Evolutionary conservation across 2,888 invertebrate species (phyloP), one percentile per base, ranked within the genome.

Genomic region (Chloroclysta siterata): DNA sequence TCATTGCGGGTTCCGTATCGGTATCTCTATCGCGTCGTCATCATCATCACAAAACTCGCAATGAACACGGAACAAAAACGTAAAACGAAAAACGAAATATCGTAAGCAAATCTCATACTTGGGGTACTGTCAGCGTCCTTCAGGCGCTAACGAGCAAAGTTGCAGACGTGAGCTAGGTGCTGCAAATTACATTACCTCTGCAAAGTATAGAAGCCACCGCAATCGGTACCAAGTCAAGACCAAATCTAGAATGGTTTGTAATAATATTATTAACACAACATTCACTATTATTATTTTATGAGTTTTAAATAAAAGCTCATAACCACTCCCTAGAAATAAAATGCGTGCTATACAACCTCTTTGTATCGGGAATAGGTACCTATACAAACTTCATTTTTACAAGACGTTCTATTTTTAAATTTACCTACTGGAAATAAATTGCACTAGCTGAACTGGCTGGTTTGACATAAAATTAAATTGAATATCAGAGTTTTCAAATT

Each of bases 61-160:
- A n/a, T n/a, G n/a, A n/a, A n/a, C n/a, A n/a, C n/a, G n/a, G n/a
- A n/a, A n/a, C n/a, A n/a, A n/a, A n/a, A n/a, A n/a, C n/a, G n/a
- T n/a, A n/a, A n/a, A n/a, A n/a, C n/a, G n/a, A n/a, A n/a, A n/a
- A n/a, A n/a, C n/a, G n/a, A n/a, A n/a, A n/a, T n/a, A n/a, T n/a
- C n/a, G n/a, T n/a, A n/a, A n/a, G n/a, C n/a, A n/a, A n/a, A n/a
- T n/a, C n/a, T n/a, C n/a, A n/a, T n/a, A n/a, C n/a, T n/a, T n/a
- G n/a, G n/a, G n/a, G n/a, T 70, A 54, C 51, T 60, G 61, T 57
- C 56, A 60, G 57, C 65, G 68, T 65, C 65, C 51, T 61, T 65
- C 63, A 57, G 60, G 48, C 60, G 50, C 66, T 74, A 74, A 74
- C 68, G 73, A 72, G 68, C 59, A 51, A 71, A 72, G 71, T 74